These are phyloP conservation scores for Eueremaeus valkanovi DNA, from an alignment of 2,888 invertebrate species.

Conservation along the genomic window DNA sequence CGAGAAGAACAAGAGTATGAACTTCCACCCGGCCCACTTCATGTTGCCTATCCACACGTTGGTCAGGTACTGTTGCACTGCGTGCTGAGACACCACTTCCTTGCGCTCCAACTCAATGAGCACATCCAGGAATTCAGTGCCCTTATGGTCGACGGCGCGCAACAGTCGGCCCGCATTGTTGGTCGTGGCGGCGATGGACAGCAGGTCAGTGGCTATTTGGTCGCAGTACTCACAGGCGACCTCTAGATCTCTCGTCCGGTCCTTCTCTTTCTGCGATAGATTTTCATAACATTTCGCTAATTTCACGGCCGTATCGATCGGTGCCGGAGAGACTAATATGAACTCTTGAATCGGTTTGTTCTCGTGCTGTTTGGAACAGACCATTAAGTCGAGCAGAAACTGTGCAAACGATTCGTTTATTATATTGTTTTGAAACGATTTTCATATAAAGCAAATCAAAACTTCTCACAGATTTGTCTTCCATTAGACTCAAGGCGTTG, in stretches of 20 bases:
- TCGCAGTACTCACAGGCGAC: conserved; percentile 95
- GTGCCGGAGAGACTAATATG: conserved; percentile 96
- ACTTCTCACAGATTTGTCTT: conserved; percentile 72
- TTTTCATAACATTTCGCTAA: conserved; percentile 70
- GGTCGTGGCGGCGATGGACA: conserved; percentile 87
- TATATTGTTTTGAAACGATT: background rate
- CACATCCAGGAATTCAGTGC: conserved; percentile 90
- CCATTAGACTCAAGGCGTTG: conserved; percentile 94
- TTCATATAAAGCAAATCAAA: background rate
- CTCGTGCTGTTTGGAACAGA: conserved; percentile 88
- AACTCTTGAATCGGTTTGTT: conserved; percentile 97
- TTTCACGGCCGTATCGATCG: conserved; percentile 97
- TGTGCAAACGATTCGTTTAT: background rate
- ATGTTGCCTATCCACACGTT: conserved; percentile 96
- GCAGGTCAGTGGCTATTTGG: conserved; percentile 91
- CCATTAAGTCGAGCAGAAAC: conserved; percentile 97
- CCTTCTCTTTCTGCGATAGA: conserved; percentile 78
- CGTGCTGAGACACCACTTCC: conserved; percentile 89
- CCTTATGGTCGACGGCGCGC: conserved; percentile 88
- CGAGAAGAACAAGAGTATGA: conserved; percentile 83
- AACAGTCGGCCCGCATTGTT: conserved; percentile 91
- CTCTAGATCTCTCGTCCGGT: conserved; percentile 91
- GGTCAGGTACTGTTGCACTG: conserved; percentile 85
- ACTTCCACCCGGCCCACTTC: conserved; percentile 93
- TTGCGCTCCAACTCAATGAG: conserved; percentile 98